Percentiles rank a stretch among this genome's conserved stretches.
These are phyloP conservation scores for Sesia bembeciformis DNA, from an alignment of 2,888 invertebrate species.

Conservation along the genomic window DNA sequence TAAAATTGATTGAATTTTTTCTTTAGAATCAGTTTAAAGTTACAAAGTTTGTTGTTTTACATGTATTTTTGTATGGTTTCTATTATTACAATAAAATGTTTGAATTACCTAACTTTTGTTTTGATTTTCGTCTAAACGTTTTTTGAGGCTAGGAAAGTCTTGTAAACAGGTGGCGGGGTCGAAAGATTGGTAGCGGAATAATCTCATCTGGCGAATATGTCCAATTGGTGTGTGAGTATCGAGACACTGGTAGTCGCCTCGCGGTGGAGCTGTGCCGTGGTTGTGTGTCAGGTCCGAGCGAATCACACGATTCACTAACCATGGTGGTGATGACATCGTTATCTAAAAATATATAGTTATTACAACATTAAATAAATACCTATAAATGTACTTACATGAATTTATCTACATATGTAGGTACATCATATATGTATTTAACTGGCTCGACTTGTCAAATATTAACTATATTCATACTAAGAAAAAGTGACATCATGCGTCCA, in stretches of 20 bases:
- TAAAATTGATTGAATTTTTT: neutral
- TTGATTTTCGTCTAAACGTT: slow-evolving; percentile 21
- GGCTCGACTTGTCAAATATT: too few species aligned
- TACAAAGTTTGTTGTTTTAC: neutral
- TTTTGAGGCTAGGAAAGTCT: slow-evolving; percentile 35
- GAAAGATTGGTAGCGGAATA: slow-evolving; percentile 52
- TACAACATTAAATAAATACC: neutral
- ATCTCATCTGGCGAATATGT: slow-evolving; percentile 51
- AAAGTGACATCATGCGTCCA: too few species aligned
- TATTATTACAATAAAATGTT: neutral
- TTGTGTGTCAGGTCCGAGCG: slow-evolving; percentile 61
- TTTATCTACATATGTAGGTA: too few species aligned
- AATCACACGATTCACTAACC: slow-evolving; percentile 60
- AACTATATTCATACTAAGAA: too few species aligned
- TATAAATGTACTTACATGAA: too few species aligned
- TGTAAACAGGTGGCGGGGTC: slow-evolving; percentile 50
- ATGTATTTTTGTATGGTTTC: neutral
- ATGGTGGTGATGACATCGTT: slow-evolving; percentile 44
- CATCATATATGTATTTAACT: too few species aligned
- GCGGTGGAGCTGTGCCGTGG: slow-evolving; percentile 56
- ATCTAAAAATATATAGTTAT: slow-evolving; percentile 33
- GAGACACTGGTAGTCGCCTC: slow-evolving; percentile 56
- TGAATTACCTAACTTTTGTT: slow-evolving; percentile 1
- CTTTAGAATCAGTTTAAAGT: neutral
- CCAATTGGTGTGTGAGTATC: slow-evolving; percentile 63